Conservation (phyloP, 1,140 invertebrate species). For the Aphelenchoides fujianensis region DNA sequence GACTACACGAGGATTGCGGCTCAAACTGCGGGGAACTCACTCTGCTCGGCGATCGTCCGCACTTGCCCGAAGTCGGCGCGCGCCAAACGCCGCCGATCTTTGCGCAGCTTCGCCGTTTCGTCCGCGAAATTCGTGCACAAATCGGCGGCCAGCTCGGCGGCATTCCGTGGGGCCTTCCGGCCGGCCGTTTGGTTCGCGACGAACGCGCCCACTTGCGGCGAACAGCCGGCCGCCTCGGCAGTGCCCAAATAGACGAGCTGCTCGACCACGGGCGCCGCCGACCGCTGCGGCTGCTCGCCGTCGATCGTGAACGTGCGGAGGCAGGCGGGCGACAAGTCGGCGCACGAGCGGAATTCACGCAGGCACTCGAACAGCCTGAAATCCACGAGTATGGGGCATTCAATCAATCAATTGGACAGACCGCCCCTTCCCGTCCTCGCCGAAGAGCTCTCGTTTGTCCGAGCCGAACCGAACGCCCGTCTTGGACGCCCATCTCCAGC, state of each 20-base stretch:
- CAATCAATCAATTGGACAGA: too few relatives aligned
- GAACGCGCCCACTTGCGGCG: slow-evolving; percentile 16
- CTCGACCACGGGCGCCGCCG: neutral
- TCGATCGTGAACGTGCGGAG: neutral
- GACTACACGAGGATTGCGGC: too few relatives aligned
- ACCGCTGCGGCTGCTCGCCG: neutral
- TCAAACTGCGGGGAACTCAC: too few relatives aligned
- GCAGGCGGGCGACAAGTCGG: neutral
- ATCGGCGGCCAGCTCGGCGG: slow-evolving; percentile 22
- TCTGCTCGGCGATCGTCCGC: slow-evolving; percentile 6
- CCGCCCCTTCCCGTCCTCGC: slow-evolving; percentile 24
- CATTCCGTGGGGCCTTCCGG: slow-evolving; percentile 17
- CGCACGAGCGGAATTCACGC: neutral
- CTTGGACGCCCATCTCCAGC: slow-evolving; percentile 32
- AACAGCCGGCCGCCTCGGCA: slow-evolving; percentile 14
- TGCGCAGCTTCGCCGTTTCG: slow-evolving; percentile 24
- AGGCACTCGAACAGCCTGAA: slow-evolving; percentile 6
- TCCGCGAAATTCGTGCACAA: slow-evolving; percentile 36
- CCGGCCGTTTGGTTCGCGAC: neutral
- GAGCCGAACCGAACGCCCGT: slow-evolving; percentile 19
- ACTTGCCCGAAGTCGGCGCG: neutral
- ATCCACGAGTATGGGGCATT: too few relatives aligned
- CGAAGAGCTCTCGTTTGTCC: neutral
- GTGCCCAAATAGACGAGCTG: slow-evolving; percentile 21
- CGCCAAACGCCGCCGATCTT: slow-evolving; percentile 3